phyloP scores from a whole-genome alignment of 2,113 vertebrate species.

The Pagrus major region DNA sequence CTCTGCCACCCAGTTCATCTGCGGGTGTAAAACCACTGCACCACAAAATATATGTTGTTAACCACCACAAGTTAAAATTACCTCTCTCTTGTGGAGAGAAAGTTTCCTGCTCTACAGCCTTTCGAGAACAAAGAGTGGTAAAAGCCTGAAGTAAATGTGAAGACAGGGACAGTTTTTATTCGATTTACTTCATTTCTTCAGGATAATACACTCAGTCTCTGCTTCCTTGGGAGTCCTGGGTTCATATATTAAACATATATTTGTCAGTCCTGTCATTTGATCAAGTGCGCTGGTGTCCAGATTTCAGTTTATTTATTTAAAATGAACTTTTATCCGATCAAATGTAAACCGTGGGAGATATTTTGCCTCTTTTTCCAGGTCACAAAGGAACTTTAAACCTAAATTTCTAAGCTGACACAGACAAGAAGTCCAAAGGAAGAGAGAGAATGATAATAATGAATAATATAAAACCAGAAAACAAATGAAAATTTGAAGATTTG shows the following conservation, averaged over 20 bases:
- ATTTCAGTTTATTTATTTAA: slow-evolving; percentile 3
- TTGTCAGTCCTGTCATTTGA: not conserved
- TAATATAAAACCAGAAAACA: too few relatives aligned
- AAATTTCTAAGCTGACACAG: not conserved
- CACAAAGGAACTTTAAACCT: not conserved
- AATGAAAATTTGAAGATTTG: too few relatives aligned
- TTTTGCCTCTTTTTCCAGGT: not conserved
- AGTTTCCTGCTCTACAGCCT: too few relatives aligned
- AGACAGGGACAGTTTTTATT: not conserved
- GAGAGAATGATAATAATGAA: too few relatives aligned
- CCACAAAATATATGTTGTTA: not conserved
- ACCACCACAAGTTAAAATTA: not conserved
- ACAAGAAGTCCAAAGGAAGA: not conserved
- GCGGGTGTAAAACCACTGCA: not conserved
- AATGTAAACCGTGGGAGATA: not conserved
- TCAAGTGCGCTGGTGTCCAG: not conserved
- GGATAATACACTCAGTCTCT: not conserved
- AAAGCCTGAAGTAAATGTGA: not conserved
- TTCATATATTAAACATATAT: not conserved
- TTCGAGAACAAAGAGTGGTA: not conserved
- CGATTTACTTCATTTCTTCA: not conserved
- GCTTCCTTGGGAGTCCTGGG: not conserved
- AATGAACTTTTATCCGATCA: not conserved
- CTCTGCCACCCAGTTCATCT: slow-evolving; percentile 8
- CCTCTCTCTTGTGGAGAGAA: too few relatives aligned